phyloP scores from a whole-genome alignment of 2,113 vertebrate species.

The Pogonocichla stellata region DNA sequence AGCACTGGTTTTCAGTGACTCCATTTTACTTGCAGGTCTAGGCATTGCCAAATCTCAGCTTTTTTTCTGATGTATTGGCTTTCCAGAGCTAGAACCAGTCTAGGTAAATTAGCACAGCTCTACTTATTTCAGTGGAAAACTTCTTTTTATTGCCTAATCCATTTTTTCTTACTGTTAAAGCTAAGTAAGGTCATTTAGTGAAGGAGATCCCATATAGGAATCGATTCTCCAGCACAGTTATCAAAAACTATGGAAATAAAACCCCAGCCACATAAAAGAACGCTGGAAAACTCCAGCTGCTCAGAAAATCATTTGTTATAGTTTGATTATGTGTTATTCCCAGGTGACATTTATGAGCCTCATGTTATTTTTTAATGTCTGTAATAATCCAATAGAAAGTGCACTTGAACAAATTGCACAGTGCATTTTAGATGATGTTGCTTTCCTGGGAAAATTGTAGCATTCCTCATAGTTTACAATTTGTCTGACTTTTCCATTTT shows the following conservation, averaged over 20 bases:
- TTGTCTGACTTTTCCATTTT: constrained; percentile 1
- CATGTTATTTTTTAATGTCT: neutral
- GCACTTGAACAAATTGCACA: neutral
- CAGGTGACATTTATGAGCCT: neutral
- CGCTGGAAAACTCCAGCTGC: neutral
- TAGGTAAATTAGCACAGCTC: neutral
- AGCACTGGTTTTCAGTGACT: neutral
- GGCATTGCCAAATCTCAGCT: neutral
- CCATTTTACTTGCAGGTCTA: neutral
- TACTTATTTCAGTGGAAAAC: neutral
- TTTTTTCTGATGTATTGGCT: neutral
- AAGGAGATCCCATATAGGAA: neutral
- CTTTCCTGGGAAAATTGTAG: neutral
- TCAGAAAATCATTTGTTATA: neutral
- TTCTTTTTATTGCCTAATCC: neutral
- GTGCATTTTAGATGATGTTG: neutral
- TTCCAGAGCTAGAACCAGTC: neutral
- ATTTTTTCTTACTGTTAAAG: neutral
- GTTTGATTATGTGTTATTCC: neutral
- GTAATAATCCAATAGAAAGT: neutral
- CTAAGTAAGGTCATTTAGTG: neutral
- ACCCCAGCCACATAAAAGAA: neutral
- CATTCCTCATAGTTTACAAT: neutral
- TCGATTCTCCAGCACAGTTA: neutral
- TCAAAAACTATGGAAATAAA: neutral